phyloP scores from a whole-genome alignment of 2,888 invertebrate species.

The Limnephilus auricula region DNA sequence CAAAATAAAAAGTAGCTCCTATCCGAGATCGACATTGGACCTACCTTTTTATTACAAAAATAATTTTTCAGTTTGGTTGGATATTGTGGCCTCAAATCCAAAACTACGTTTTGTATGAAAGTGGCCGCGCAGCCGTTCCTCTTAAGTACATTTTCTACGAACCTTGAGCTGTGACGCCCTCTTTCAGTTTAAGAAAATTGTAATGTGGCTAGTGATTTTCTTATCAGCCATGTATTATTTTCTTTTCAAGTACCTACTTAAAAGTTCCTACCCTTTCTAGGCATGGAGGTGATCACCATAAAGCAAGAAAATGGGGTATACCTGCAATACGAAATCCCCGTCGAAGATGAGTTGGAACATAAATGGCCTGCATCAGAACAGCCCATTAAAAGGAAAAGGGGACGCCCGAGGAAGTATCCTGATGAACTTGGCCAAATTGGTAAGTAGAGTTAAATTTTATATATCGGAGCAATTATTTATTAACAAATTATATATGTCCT shows the following conservation, averaged over 20 bases:
- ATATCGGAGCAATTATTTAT: too few species aligned
- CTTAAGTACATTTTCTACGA: too few species aligned
- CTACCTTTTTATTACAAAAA: too few species aligned
- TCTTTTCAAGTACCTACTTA: background rate
- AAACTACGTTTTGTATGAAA: too few species aligned
- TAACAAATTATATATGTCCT: too few species aligned
- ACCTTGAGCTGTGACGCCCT: too few species aligned
- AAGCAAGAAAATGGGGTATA: constrained; percentile 77
- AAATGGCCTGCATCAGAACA: constrained; percentile 73
- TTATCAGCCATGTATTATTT: background rate
- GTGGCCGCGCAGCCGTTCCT: too few species aligned
- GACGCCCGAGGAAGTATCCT: constrained; percentile 76
- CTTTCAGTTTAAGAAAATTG: too few species aligned
- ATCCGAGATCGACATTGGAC: too few species aligned
- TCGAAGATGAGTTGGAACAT: constrained; percentile 74
- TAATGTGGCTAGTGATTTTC: background rate
- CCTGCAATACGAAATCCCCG: constrained; percentile 75
- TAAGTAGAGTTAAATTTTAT: constrained; percentile 66
- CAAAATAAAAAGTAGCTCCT: too few species aligned
- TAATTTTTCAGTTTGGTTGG: too few species aligned
- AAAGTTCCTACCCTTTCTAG: constrained; percentile 66
- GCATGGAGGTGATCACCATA: constrained; percentile 76
- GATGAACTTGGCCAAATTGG: constrained; percentile 76
- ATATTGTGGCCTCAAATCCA: too few species aligned
- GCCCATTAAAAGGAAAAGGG: constrained; percentile 73